These are phyloP conservation scores for Holacanthus passer DNA, from an alignment of 2,113 vertebrate genomes.

Conservation along the genomic window DNA sequence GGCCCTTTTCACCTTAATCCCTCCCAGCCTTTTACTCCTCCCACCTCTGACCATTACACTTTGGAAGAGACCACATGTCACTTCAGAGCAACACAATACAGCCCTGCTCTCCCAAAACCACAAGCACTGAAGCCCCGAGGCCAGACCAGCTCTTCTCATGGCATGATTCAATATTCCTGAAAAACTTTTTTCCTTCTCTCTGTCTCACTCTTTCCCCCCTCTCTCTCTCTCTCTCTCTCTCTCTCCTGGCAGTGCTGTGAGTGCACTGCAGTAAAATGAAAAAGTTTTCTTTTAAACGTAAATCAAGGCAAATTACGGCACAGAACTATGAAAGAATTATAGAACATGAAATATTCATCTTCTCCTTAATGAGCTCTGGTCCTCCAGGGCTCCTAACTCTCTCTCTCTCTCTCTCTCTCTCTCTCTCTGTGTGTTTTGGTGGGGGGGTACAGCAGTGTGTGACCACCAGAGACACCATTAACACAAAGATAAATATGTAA, in stretches of 20 bases:
- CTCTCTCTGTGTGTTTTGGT: not conserved
- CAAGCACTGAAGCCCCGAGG: conserved; percentile 28
- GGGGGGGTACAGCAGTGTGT: not conserved
- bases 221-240: not conserved
- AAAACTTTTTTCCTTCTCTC: conserved; percentile 4
- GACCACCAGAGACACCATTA: conserved; percentile 82
- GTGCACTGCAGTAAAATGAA: conserved; percentile 73
- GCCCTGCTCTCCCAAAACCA: conserved; percentile 61
- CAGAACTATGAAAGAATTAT: conserved; percentile 86
- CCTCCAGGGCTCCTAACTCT: conserved; percentile 61
- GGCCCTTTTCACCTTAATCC: not conserved
- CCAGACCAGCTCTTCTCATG: conserved; percentile 53
- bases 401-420: conserved; percentile 12
- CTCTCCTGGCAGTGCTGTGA: conserved; percentile 48
- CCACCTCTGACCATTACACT: conserved; percentile 13
- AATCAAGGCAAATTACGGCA: conserved; percentile 80
- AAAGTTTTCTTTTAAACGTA: conserved; percentile 75
- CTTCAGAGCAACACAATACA: conserved; percentile 58
- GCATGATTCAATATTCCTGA: conserved; percentile 72
- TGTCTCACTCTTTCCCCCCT: not conserved
- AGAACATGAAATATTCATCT: conserved; percentile 84
- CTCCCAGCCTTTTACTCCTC: not conserved
- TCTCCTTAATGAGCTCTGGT: conserved; percentile 82
- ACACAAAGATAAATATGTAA: conserved; percentile 85
- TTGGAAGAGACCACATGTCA: conserved; percentile 34